phyloP scores from a whole-genome alignment of 2,797 vertebrate genomes.

The Tamandua tetradactyla region DNA sequence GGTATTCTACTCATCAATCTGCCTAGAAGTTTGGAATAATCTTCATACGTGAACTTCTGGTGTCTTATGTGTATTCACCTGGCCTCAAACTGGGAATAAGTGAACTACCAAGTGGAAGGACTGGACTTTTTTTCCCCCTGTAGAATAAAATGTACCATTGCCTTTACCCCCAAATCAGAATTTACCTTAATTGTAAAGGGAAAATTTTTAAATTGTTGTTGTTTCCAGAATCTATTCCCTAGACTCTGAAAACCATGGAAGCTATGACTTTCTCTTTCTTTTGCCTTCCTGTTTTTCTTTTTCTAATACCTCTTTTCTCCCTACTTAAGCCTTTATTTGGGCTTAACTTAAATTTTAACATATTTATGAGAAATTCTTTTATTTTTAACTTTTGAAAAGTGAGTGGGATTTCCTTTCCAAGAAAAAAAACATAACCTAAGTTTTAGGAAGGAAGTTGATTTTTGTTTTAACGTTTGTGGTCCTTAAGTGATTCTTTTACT shows the following conservation, averaged over 20 bases:
- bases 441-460: neutral
- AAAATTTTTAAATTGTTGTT: neutral
- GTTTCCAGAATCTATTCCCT: neutral
- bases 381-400: neutral
- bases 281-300: neutral
- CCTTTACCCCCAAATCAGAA: slow-evolving; percentile 44
- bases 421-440: neutral
- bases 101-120: neutral
- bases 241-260: neutral
- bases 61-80: neutral
- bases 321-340: neutral
- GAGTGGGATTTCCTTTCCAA: slow-evolving; percentile 15
- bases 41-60: neutral
- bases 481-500: neutral
- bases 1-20: neutral
- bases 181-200: slow-evolving; percentile 17
- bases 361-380: slow-evolving; percentile 11
- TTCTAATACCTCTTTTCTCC: neutral
- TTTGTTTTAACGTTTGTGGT: neutral
- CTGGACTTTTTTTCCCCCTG: neutral
- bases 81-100: neutral
- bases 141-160: neutral
- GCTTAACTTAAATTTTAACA: neutral
- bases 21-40: neutral
- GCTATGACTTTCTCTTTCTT: neutral